Evolutionary conservation across 2,888 invertebrate genomes (phyloP).

Genomic region (Chrysomela aeneicollis): DNA sequence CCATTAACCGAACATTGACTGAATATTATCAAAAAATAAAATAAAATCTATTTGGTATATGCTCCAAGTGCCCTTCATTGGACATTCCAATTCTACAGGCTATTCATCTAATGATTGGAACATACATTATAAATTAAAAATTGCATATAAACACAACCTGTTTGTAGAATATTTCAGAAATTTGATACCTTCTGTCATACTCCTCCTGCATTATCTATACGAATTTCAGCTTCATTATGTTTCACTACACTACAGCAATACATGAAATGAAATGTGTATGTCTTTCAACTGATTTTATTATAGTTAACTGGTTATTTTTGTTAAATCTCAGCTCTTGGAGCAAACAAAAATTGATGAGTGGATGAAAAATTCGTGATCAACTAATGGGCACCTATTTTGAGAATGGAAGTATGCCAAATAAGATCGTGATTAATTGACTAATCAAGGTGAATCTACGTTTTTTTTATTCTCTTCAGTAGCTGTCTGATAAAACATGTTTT

Average conservation of each 20-base stretch:
- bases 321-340: not conserved
- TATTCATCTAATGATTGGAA: too few relatives aligned
- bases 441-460: not conserved
- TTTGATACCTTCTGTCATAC: not conserved
- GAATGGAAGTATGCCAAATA: constrained; percentile 1
- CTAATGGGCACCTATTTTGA: too few relatives aligned
- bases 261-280: too few relatives aligned
- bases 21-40: too few relatives aligned
- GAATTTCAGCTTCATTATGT: not conserved
- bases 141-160: not conserved
- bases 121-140: not conserved
- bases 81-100: too few relatives aligned
- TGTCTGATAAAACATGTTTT: not conserved
- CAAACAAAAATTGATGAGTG: not conserved
- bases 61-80: too few relatives aligned
- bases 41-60: too few relatives aligned
- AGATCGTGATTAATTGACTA: not conserved
- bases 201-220: not conserved
- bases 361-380: not conserved
- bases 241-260: too few relatives aligned
- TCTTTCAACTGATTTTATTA: too few relatives aligned
- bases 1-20: too few relatives aligned
- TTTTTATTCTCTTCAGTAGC: not conserved
- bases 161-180: not conserved
- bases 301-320: not conserved